Base-by-base conservation (phyloP, 2,113 vertebrate genomes). In the Todiramphus chloris region DNA sequence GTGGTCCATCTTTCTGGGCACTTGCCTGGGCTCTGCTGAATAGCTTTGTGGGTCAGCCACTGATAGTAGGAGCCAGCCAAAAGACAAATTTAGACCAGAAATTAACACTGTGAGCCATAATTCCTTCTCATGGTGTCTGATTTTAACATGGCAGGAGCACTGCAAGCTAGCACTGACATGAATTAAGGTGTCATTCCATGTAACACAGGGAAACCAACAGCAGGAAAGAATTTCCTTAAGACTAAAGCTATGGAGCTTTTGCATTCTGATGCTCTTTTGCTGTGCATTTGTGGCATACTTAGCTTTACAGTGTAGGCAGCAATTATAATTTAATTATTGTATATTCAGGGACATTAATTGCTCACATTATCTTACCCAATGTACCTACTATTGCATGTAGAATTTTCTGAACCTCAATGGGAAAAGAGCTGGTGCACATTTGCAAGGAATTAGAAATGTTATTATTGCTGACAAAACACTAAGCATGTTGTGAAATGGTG, bases 381-480 rank as follows among this genome's bases (percentile, higher is more conserved):
- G 50, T 60, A 75, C 82, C 60, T 77, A 83, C 93, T n/a, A 58
- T 31, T 63, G 72, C 69, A 67, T 82, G 78, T 43, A 66, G 64
- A 93, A 91, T 96, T 92, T 96, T 83, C 73, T 92, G 80, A 93
- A 94, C 62, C 88, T 87, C 80, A 74, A 43, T 21, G 39, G 63
- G 62, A 93, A 87, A 97, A 94, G 73, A 94, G 59, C 64, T 95
- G 37, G 51, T 76, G 85, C 48, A 85, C 53, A 74, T 76, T 89
- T 94, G 81, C 48, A 80, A 91, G 39, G 89, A 85, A 90, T 94
- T 93, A 95, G 83, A 88, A 93, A 75, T 28, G n/a, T 83, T 87
- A 87, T 94, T 94, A 94, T 68, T 81, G 87, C 43, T 82, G 83
- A 83, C 60, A 84, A 78, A 91, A 94, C 83, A 63, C 25, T 90